Conservation (phyloP, 2,113 vertebrate species). For the Falco punctatus region DNA sequence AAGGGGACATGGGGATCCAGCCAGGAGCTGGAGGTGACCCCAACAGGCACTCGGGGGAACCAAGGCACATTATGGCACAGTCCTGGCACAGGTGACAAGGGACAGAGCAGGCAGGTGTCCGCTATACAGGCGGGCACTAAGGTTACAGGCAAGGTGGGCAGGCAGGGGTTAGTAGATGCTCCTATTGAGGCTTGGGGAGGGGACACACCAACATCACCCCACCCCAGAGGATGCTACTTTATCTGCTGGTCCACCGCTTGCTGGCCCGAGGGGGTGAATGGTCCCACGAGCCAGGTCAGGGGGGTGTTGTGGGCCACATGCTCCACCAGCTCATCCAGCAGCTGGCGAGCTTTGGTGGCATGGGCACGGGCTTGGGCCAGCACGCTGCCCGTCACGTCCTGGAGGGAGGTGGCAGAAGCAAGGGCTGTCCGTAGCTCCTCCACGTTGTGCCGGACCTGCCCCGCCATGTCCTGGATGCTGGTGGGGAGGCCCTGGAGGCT, state of each 20-base stretch:
- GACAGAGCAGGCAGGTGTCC: neutral
- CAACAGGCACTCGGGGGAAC: neutral
- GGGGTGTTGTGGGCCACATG: constrained; percentile 73
- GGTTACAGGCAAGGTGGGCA: fast-evolving
- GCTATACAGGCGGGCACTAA: neutral
- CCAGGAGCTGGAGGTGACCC: neutral
- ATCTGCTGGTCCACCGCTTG: neutral
- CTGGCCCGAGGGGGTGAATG: neutral
- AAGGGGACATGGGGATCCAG: fast-evolving
- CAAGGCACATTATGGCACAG: neutral
- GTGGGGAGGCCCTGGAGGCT: constrained; percentile 85
- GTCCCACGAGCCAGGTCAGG: constrained; percentile 70
- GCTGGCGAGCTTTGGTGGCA: constrained; percentile 76
- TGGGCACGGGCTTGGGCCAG: constrained; percentile 74
- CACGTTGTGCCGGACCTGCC: constrained; percentile 73
- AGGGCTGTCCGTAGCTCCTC: constrained; percentile 80
- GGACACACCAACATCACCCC: neutral
- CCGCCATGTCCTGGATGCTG: constrained; percentile 81
- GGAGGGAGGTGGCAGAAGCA: constrained; percentile 32
- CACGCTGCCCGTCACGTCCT: constrained; percentile 70
- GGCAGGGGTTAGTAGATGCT: neutral
- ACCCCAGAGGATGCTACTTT: neutral
- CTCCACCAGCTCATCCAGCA: constrained; percentile 85
- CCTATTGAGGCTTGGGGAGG: fast-evolving
- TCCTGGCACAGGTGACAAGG: neutral